Evolutionary conservation across 2,113 vertebrate genomes (phyloP).

Genomic region (Fregetta grallaria): DNA sequence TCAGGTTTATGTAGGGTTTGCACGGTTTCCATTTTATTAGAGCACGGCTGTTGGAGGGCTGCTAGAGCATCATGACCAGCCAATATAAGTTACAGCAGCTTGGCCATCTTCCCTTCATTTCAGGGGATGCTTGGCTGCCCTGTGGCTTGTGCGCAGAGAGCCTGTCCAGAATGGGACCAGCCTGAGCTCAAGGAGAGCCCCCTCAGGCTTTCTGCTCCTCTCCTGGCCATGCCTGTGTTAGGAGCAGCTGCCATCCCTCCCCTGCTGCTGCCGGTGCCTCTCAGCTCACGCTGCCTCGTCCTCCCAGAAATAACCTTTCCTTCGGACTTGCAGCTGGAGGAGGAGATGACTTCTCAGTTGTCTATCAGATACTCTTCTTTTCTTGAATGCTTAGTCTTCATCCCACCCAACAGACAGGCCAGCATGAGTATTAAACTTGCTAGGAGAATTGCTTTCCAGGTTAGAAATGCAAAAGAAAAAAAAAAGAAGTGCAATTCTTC

Average conservation of each 20-base stretch:
- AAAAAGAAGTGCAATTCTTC: not conserved
- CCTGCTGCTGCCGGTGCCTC: not conserved
- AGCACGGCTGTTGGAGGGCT: not conserved
- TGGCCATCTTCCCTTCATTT: too few species aligned
- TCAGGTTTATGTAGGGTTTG: not conserved
- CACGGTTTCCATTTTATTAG: accelerated
- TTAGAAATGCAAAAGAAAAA: not conserved
- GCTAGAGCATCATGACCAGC: not conserved
- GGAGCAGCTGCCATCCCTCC: not conserved
- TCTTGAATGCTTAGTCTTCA: not conserved
- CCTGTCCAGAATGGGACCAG: not conserved
- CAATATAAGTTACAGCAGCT: accelerated
- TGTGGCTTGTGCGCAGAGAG: not conserved
- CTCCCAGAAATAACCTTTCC: not conserved
- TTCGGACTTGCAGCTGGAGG: not conserved
- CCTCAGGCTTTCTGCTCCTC: not conserved
- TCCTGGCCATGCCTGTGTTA: not conserved
- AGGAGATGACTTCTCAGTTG: not conserved
- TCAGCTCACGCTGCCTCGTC: accelerated
- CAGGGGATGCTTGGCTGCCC: not conserved
- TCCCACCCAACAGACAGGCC: not conserved
- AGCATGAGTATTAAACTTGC: not conserved
- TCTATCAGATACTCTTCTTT: not conserved
- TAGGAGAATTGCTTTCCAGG: not conserved
- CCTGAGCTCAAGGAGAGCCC: not conserved